Percentiles rank a stretch among this genome's conserved stretches.
Evolutionary conservation across 1,140 invertebrate genomes (phyloP).

Genomic region (Eupristina koningsbergeri): DNA sequence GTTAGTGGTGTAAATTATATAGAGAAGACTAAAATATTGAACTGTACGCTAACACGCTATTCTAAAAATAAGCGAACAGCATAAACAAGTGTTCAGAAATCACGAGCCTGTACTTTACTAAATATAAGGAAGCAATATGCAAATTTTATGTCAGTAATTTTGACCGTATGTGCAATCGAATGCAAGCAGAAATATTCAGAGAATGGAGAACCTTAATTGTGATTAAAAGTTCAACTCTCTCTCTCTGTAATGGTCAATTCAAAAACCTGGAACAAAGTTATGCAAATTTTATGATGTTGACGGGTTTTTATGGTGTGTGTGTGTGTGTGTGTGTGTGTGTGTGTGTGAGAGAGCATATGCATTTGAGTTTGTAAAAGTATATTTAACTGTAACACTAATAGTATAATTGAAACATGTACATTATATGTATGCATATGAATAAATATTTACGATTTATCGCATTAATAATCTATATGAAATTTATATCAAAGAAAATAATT

Average conservation of each 20-base stretch:
- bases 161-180: not conserved
- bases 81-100: slow-evolving; percentile 17
- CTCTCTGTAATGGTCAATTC: slow-evolving; percentile 32
- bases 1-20: not conserved
- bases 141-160: slow-evolving; percentile 25
- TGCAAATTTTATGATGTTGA: slow-evolving; percentile 15
- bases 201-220: slow-evolving; percentile 20
- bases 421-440: too few species aligned
- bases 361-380: too few species aligned
- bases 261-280: not conserved
- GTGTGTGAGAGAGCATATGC: too few species aligned
- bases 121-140: slow-evolving; percentile 33
- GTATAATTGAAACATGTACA: too few species aligned
- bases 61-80: slow-evolving; percentile 10
- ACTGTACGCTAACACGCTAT: slow-evolving; percentile 4
- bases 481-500: too few species aligned
- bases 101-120: slow-evolving; percentile 24
- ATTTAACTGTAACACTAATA: too few species aligned
- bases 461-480: too few species aligned
- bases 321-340: too few species aligned
- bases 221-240: slow-evolving; percentile 39
- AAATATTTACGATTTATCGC: too few species aligned
- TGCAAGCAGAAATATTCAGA: not conserved
- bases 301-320: too few species aligned
- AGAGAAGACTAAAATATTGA: slow-evolving; percentile 23